These are phyloP conservation scores for Darevskia mixta DNA, from an alignment of 2,797 vertebrate species.

Conservation along the genomic window DNA sequence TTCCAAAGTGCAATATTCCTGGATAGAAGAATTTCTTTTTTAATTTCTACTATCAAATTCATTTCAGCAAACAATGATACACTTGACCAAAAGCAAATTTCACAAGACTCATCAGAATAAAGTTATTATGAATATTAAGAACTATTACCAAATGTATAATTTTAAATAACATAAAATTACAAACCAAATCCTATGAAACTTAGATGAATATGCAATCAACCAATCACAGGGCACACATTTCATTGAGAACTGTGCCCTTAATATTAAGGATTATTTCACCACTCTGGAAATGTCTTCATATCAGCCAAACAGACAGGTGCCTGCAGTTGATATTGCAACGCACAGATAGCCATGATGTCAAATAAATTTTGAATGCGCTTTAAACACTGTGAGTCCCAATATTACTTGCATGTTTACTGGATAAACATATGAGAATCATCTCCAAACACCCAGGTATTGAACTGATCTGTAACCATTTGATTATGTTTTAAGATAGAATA, in stretches of 20 bases:
- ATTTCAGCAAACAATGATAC: constrained; percentile 31
- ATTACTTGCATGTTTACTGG: background rate
- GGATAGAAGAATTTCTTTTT: constrained; percentile 22
- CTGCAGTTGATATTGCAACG: constrained; percentile 1
- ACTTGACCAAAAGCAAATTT: constrained; percentile 48
- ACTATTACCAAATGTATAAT: background rate
- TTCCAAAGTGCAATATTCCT: constrained; percentile 47
- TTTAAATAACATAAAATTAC: background rate
- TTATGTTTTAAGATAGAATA: background rate
- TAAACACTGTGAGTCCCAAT: background rate
- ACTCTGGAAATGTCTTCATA: constrained; percentile 11
- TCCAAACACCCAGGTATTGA: background rate
- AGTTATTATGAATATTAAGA: background rate
- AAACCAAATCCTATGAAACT: background rate
- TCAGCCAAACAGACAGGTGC: constrained; percentile 30
- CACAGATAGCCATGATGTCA: background rate
- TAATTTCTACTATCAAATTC: constrained; percentile 36
- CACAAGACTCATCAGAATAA: constrained; percentile 7
- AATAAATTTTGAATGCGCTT: background rate
- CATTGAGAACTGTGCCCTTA: background rate
- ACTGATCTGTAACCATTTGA: background rate
- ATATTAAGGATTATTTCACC: background rate
- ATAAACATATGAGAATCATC: background rate
- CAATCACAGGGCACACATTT: background rate
- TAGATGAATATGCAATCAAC: constrained; percentile 16